A percentile compares a stretch with the other conserved stretches of the same genome.
These are phyloP conservation scores for Trissonchulus sp. DNA, from an alignment of 2,888 invertebrate species.

Conservation along the genomic window DNA sequence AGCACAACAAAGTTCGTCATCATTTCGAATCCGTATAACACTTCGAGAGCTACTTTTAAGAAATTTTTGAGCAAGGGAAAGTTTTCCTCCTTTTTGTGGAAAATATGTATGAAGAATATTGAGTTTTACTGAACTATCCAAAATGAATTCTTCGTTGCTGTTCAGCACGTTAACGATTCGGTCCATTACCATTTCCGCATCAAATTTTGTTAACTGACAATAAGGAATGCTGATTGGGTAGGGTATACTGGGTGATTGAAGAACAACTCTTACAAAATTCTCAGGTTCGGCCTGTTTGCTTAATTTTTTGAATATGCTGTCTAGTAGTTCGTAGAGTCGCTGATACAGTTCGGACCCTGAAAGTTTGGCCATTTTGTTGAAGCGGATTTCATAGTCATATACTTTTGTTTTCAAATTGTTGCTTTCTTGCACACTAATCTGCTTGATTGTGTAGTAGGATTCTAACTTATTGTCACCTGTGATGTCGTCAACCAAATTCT, in stretches of 20 bases:
- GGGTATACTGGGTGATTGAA: neutral
- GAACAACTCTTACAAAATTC: neutral
- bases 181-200: neutral
- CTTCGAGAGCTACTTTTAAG: too few species aligned
- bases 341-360: neutral
- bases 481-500: too few species aligned
- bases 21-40: too few species aligned
- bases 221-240: conserved; percentile 19
- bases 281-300: neutral
- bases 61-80: too few species aligned
- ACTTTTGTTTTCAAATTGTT: conserved; percentile 10
- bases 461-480: too few species aligned
- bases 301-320: neutral
- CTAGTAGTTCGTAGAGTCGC: neutral
- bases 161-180: neutral
- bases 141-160: conserved; percentile 1
- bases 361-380: neutral
- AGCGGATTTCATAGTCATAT: neutral
- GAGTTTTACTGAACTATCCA: neutral
- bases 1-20: too few species aligned
- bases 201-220: neutral
- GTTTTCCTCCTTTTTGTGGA: too few species aligned
- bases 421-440: too few species aligned
- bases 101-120: conserved; percentile 18
- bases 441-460: too few species aligned